Evolutionary conservation across 2,888 invertebrate species (phyloP), one percentile per base, ranked within the genome.

Genomic region (Diaprepes abbreviatus): DNA sequence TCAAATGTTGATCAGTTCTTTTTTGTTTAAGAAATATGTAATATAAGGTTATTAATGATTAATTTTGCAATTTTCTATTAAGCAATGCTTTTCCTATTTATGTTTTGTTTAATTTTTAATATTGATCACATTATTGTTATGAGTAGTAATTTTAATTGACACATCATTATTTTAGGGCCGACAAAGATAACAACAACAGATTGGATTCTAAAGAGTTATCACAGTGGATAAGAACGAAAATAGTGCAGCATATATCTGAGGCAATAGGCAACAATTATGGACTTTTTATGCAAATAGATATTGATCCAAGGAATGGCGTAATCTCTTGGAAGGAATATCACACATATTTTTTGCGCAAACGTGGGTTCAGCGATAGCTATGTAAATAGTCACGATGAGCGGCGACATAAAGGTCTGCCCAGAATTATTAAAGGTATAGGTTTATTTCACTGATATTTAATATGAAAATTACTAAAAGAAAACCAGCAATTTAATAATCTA

Each of bases 251-350:
- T 78, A 90, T 92, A 72, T 87, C 89, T 24, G 85, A 87, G 64
- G 91, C 92, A 0, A 87, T 91, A 74, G 85, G 87, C 78, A 89
- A 89, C 76, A 92, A 92, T 83, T 88, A 89, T 59, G 88, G 88
- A 0, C 83, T 91, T 14, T 92, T 92, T 77, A 87, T 88, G 16
- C 83, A 87, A 36, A 90, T 92, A 43, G 92, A 92, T 77, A 87
- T 86, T 48, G 86, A 88, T 78, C 91, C 91, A 0, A 85, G 87
- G 70, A 91, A 92, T 79, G 90, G 89, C 9, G 87, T 89, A 52
- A 87, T 94, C 36, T 90, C 90, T 0, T 94, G 94, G 94, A 90
- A 91, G 68, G 94, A 94, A 80, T 94, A 93, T 79, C 92, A 93
- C 80, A 85, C 88, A 0, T 90, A 90, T 80, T 94, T 93, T 80